phyloP scores from a whole-genome alignment of 2,888 invertebrate genomes.

The Monoplex corrugatus region DNA sequence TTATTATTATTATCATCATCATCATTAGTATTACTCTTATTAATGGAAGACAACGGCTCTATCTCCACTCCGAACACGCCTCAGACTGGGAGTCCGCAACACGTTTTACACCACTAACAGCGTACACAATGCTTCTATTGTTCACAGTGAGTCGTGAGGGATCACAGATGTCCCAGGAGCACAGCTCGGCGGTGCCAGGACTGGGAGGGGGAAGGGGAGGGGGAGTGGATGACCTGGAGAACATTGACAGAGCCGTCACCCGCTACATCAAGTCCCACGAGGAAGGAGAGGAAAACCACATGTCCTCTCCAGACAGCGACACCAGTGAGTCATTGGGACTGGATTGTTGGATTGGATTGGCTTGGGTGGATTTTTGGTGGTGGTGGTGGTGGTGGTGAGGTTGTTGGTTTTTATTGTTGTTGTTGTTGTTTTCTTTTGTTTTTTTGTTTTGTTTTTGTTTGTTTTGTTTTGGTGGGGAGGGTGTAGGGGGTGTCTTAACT shows the following conservation, averaged over 20 bases:
- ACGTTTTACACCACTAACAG: no score
- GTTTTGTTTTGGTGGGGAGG: not conserved
- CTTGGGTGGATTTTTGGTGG: no score
- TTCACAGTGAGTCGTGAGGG: constrained; percentile 64
- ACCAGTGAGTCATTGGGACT: no score
- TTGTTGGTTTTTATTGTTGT: not conserved
- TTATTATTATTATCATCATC: not conserved
- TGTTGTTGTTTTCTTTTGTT: no score
- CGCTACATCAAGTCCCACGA: constrained; percentile 62
- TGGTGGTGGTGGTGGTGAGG: no score
- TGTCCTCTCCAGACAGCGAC: constrained; percentile 63
- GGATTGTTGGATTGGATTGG: no score
- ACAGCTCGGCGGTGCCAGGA: not conserved
- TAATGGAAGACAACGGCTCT: not conserved
- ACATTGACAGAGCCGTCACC: constrained; percentile 72
- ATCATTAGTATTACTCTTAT: not conserved
- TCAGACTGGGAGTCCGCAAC: not conserved
- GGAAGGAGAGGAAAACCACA: constrained; percentile 64
- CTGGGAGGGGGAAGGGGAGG: constrained; percentile 50
- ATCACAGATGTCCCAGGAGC: constrained; percentile 60
- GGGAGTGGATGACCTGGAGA: constrained; percentile 66
- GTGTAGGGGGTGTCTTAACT: not conserved
- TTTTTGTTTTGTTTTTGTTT: not conserved
- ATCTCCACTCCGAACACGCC: not conserved
- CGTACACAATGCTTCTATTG: not conserved